Evolutionary conservation across 2,888 invertebrate genomes (phyloP).

Genomic region (Phrixothrix hirtus): DNA sequence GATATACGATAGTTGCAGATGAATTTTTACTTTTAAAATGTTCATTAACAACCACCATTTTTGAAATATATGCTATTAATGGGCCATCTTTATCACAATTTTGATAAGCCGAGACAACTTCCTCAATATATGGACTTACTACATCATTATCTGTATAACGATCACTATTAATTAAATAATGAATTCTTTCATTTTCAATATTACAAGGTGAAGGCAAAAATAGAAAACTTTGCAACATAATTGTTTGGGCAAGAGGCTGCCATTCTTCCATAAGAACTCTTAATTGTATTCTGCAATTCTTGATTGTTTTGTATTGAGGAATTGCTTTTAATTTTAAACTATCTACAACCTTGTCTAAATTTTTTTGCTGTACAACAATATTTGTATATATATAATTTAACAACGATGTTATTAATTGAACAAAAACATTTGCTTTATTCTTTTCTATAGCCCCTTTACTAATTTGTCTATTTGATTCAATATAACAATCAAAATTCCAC

Average conservation of each 20-base stretch:
- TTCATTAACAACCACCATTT: constrained; percentile 86
- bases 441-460: constrained; percentile 88
- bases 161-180: constrained; percentile 77
- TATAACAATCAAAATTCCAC: constrained; percentile 90
- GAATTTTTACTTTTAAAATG: background rate
- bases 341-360: constrained; percentile 74
- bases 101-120: constrained; percentile 48
- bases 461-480: constrained; percentile 78
- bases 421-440: constrained; percentile 91
- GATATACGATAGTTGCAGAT: constrained; percentile 1
- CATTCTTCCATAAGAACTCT: constrained; percentile 85
- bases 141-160: constrained; percentile 61
- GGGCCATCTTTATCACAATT: constrained; percentile 60
- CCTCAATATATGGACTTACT: constrained; percentile 71
- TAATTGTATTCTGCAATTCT: constrained; percentile 76
- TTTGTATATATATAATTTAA: constrained; percentile 89
- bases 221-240: constrained; percentile 80
- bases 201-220: constrained; percentile 82
- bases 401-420: constrained; percentile 88
- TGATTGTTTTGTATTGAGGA: constrained; percentile 53
- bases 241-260: constrained; percentile 82
- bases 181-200: constrained; percentile 75
- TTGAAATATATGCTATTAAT: constrained; percentile 76
- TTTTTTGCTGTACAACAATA: constrained; percentile 73
- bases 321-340: constrained; percentile 76